Conservation (phyloP, 2,113 vertebrate species). For the Agelaius phoeniceus region DNA sequence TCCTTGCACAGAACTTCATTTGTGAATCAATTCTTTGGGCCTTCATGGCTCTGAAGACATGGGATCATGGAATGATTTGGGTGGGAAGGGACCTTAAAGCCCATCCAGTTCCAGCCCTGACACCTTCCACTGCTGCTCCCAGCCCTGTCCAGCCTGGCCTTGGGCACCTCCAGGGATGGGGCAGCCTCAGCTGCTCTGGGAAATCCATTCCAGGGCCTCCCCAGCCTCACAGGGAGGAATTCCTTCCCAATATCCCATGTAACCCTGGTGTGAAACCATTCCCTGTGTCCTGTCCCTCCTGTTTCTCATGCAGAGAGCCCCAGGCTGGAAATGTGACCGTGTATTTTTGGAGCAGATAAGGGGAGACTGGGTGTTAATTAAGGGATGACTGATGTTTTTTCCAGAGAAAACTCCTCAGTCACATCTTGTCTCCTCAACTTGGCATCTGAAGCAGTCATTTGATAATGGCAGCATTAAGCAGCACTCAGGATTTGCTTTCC, state of each 20-base stretch:
- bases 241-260: neutral
- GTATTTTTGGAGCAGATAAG: neutral
- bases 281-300: neutral
- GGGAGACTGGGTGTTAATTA: neutral
- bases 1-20: neutral
- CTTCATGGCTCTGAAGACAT: too few relatives aligned
- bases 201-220: neutral
- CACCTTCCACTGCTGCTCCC: accelerated
- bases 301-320: neutral
- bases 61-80: neutral
- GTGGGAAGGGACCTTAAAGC: neutral
- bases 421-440: neutral
- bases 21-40: neutral
- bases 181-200: neutral
- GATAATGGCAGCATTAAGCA: neutral
- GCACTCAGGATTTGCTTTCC: neutral
- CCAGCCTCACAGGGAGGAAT: neutral
- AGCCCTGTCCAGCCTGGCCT: neutral
- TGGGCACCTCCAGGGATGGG: neutral
- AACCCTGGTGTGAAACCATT: neutral
- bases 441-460: neutral
- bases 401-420: neutral
- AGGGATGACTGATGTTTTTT: neutral
- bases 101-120: neutral
- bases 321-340: neutral